A percentile compares a stretch with the other conserved stretches of the same genome.
Evolutionary conservation across 2,888 invertebrate species (phyloP).

Genomic region (Stenoptilia bipunctidactyla): DNA sequence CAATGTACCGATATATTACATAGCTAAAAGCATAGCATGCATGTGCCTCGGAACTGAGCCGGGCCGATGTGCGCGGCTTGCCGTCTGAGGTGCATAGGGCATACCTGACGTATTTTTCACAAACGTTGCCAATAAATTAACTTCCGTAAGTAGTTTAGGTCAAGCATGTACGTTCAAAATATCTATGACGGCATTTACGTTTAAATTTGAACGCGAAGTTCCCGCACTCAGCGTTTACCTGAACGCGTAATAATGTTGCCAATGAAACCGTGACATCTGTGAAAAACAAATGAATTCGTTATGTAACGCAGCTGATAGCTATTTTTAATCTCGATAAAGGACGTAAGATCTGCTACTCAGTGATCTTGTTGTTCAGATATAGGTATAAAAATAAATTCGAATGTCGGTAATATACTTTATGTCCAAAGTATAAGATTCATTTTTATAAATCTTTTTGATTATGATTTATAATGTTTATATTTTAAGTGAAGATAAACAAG

Average conservation of each 20-base stretch:
- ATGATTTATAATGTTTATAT: too few species aligned
- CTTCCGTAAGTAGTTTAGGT: constrained; percentile 17
- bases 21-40: constrained; percentile 36
- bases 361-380: neutral
- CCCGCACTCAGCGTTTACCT: constrained; percentile 32
- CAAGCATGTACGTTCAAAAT: neutral
- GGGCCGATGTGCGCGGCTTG: constrained; percentile 32
- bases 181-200: neutral
- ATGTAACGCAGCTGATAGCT: constrained; percentile 38
- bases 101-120: constrained; percentile 39
- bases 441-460: too few species aligned
- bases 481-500: too few species aligned
- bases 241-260: constrained; percentile 33
- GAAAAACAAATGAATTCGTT: constrained; percentile 30
- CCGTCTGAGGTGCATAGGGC: constrained; percentile 32
- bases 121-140: constrained; percentile 37
- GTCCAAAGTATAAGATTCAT: too few species aligned
- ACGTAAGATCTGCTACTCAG: constrained; percentile 24
- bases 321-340: constrained; percentile 45
- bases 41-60: constrained; percentile 40
- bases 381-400: neutral
- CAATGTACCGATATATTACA: constrained; percentile 40
- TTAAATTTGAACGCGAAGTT: constrained; percentile 9
- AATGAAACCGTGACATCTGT: constrained; percentile 43
- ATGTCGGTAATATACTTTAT: too few species aligned